Conservation (phyloP, 2,888 invertebrate species). For the Leptinotarsa juncta region DNA sequence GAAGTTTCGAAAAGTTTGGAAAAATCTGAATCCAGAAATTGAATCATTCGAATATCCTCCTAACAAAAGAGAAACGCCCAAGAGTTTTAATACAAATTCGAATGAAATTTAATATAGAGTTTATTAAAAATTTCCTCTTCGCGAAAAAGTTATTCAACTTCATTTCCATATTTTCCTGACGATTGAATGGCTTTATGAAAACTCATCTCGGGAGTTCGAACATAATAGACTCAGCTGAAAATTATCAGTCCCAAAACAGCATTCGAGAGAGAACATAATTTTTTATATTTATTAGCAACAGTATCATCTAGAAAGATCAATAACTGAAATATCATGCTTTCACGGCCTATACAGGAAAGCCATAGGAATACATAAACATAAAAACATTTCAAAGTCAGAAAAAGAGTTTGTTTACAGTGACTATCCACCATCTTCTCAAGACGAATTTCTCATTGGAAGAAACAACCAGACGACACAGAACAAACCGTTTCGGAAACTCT, state of each 20-base stretch:
- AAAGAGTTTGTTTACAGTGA: too few relatives aligned
- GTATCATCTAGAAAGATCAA: background rate
- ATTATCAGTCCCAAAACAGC: background rate
- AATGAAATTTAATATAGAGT: constrained; percentile 3
- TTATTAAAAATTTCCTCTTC: constrained; percentile 1
- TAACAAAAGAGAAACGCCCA: background rate
- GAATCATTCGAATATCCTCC: background rate
- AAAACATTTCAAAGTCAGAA: too few relatives aligned
- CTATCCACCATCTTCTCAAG: too few relatives aligned
- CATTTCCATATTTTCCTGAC: constrained; percentile 4
- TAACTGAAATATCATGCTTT: background rate
- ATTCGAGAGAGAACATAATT: background rate
- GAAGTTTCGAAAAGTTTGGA: background rate
- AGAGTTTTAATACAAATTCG: background rate
- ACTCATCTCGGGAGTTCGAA: background rate
- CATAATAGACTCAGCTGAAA: background rate
- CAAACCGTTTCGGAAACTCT: too few relatives aligned
- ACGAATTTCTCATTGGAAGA: too few relatives aligned
- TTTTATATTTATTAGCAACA: background rate
- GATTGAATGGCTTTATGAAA: constrained; percentile 2
- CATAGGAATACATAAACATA: too few relatives aligned
- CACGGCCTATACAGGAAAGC: too few relatives aligned
- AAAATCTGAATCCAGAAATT: background rate
- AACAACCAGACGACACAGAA: too few relatives aligned
- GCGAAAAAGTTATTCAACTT: background rate